Evolutionary conservation across 30 jellyfish, hydroid and myxozoan species (phyloP), one percentile per base, ranked within the genome.

Genomic region (Aurelia sp.): DNA sequence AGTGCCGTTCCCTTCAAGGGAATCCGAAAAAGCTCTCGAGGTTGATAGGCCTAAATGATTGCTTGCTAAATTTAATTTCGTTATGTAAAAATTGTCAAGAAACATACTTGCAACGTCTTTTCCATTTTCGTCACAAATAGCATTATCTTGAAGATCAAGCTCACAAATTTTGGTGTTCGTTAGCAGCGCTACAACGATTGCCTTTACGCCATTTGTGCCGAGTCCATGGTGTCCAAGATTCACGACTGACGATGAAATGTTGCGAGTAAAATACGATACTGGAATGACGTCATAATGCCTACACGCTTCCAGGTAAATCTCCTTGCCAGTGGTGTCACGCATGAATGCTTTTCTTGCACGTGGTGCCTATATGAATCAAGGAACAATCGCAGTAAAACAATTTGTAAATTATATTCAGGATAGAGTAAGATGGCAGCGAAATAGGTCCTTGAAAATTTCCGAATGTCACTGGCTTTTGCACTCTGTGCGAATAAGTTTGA

Each of bases 181-280:
- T 76, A 85, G 59, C 52, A 85, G 52, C 24, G 94, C 94, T 48
- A 73, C 78, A 8, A 75, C 88, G 27, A 85, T 61, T 3, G 94
- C 81, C 20, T 85, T 85, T 20, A 85, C 76, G 61, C 94, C 94
- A 27, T 74, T 67, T 30, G 62, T 81, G 62, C 92, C 92, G 3
- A 82, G 80, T 13, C 92, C 92, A 60, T 82, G 92, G 59, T 82
- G 92, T 65, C 86, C 92, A 44, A 82, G 18, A 71, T 71, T 82
- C 40, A 82, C 92, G 67, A 53, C 86, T 1, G 27, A 13, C 22
- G 92, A 69, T 17, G 92, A 47, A 22, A 82, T 82, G 71, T 82
- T 82, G 41, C 92, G 92, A 40, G 74, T 70, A 74, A 82, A 82
- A 67, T 69, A 82, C 27, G 92, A 82, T 16, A 85, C 86, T 18